Conservation (phyloP, 1,140 invertebrate species). For the Telenomus remus region DNA sequence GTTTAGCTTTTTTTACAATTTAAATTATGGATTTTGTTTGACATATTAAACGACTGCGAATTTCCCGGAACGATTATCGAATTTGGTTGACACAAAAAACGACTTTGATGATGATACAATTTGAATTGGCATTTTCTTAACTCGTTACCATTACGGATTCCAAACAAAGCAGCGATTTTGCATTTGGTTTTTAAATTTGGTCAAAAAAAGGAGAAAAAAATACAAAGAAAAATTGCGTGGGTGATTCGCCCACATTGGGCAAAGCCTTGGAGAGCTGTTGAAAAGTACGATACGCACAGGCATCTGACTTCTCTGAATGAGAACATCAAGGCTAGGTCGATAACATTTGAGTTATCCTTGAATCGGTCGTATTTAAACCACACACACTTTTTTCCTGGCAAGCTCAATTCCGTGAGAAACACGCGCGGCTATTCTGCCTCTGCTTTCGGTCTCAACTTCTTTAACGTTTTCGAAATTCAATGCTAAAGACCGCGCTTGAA, state of each 20-base stretch:
- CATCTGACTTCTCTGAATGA: conserved; percentile 22
- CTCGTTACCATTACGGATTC: no score
- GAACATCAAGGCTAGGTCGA: conserved; percentile 44
- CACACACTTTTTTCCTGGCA: conserved; percentile 61
- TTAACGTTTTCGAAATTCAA: conserved; percentile 4
- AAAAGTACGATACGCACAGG: conserved; percentile 29
- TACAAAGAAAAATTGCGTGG: conserved; percentile 11
- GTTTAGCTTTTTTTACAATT: no score
- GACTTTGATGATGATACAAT: no score
- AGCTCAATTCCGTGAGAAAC: conserved; percentile 39
- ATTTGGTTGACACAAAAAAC: background rate
- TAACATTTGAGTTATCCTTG: conserved; percentile 62
- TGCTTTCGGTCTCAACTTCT: conserved; percentile 15
- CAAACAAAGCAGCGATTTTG: background rate
- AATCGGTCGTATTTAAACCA: conserved; percentile 47
- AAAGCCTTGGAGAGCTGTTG: conserved; percentile 25
- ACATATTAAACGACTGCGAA: conserved; percentile 3
- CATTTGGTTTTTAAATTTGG: background rate
- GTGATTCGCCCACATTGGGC: conserved; percentile 35
- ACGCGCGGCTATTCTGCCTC: conserved; percentile 12
- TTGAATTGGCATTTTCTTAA: no score
- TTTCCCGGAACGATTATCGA: conserved; percentile 27
- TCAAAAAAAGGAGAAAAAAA: background rate
- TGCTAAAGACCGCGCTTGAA: conserved; percentile 23
- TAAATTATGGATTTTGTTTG: background rate